These are phyloP conservation scores for Paralichthys olivaceus DNA, from an alignment of 2,113 vertebrate genomes.

Conservation along the genomic window DNA sequence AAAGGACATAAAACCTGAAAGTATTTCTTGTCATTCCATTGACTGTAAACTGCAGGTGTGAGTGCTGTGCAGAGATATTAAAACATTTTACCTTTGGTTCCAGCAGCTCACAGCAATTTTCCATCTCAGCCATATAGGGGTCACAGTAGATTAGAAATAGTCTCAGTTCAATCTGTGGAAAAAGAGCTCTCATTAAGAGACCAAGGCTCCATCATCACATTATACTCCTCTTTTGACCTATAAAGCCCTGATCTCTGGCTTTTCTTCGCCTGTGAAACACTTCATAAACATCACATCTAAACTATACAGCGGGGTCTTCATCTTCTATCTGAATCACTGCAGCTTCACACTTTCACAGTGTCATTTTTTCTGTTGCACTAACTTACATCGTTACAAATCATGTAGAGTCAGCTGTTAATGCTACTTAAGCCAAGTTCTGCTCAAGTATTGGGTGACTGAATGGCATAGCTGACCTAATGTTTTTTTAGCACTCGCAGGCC, in stretches of 20 bases:
- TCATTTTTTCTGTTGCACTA: slow-evolving; percentile 1
- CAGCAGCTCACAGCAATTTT: slow-evolving; percentile 89
- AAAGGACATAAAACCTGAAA: too few species aligned
- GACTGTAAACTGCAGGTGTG: background rate
- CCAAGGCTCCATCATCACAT: slow-evolving; percentile 2
- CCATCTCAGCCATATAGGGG: slow-evolving; percentile 85
- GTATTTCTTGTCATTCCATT: background rate
- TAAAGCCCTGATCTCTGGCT: background rate
- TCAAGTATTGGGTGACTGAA: slow-evolving; percentile 21
- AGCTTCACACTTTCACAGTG: slow-evolving; percentile 7
- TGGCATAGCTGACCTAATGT: slow-evolving; percentile 25
- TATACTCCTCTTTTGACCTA: slow-evolving; percentile 2
- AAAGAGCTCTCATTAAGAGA: slow-evolving; percentile 37
- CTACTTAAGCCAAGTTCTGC: slow-evolving; percentile 27
- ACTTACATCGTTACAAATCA: slow-evolving; percentile 23
- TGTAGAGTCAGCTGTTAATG: slow-evolving; percentile 49
- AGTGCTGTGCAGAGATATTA: background rate
- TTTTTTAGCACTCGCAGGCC: slow-evolving; percentile 28
- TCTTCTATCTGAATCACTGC: background rate
- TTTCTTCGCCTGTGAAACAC: background rate
- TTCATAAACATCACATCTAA: slow-evolving; percentile 1
- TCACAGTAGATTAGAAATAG: slow-evolving; percentile 91
- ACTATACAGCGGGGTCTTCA: background rate
- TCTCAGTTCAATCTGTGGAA: slow-evolving; percentile 91
- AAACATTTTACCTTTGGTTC: slow-evolving; percentile 83